Evolutionary conservation across 23 tunicate genomes (phyloP).

Genomic region (Trididemnum miniatum): DNA sequence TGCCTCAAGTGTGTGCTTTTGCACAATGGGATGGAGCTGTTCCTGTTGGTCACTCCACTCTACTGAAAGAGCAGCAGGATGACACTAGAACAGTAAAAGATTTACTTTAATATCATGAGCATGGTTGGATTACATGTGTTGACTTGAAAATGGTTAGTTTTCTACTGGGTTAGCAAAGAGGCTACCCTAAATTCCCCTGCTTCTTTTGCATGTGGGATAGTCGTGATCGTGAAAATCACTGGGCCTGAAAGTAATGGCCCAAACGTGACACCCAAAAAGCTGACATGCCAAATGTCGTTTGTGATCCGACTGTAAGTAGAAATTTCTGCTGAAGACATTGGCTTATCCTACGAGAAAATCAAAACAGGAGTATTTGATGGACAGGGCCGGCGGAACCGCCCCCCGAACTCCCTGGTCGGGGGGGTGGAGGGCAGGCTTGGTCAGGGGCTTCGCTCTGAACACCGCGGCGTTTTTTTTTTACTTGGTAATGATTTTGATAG

Average conservation of each 20-base stretch:
- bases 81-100: conserved; percentile 22
- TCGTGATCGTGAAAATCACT: conserved; percentile 24
- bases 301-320: conserved; percentile 18
- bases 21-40: conserved; percentile 38
- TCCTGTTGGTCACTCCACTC: conserved; percentile 31
- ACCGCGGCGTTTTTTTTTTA: too few relatives aligned
- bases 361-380: too few relatives aligned
- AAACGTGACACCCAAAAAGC: conserved; percentile 23
- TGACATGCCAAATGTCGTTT: conserved; percentile 10
- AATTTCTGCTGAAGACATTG: too few relatives aligned
- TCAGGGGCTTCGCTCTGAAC: too few relatives aligned
- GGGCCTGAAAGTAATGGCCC: conserved; percentile 9
- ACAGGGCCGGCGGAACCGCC: too few relatives aligned
- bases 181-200: conserved; percentile 3
- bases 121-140: conserved; percentile 23
- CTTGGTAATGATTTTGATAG: too few relatives aligned
- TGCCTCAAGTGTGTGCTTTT: conserved; percentile 31
- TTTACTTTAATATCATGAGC: conserved; percentile 20
- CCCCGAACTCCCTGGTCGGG: too few relatives aligned
- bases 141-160: conserved; percentile 32
- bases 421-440: too few relatives aligned
- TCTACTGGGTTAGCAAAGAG: conserved; percentile 34
- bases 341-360: too few relatives aligned
- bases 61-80: conserved; percentile 22
- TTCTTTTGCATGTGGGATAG: conserved; percentile 21